Base-by-base conservation (phyloP, 2,888 invertebrate genomes). In the Tiliacea aurago region DNA sequence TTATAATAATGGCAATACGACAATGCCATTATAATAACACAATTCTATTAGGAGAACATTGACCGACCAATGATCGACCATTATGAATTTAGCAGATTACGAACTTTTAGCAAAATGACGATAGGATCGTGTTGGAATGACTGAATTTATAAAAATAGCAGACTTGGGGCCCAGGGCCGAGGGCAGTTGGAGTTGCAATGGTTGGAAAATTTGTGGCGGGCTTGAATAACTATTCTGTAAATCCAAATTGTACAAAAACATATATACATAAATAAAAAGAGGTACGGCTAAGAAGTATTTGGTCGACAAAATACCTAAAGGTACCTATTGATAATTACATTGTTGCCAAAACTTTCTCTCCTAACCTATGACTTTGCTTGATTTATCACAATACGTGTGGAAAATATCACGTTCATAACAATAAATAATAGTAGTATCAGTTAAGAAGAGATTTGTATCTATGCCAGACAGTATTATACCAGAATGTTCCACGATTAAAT, bases 351-450 rank as follows among this genome's bases (percentile, higher is more conserved):
- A 68, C 81, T 80, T 78, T 78, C 81, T 51, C 81, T 55, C 2
- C 0, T 56, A 49, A 62, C 53, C 81, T 64, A 74, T 78, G 75
- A 78, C 49, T 67, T 7, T 4, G 68, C 81, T 37, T 55, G 75
- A 78, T 80, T 75, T 80, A 78, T 64, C 33, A 67, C 58, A 67
- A 64, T 63, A 51, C n/a, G 75, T 45, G 67, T 41, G 53, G 28
- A 75, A 64, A 55, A 65, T 61, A 80, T 78, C 67, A 80, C 43
- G 67, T 33, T 33, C 33, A 3, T 68, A 74, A 75, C 55, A 47
- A 61, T 67, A 62, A 68, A 68, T 78, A 70, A 53, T 55, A 45
- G 5, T 28, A 56, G 33, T 49, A 37, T 66, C 20, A 6, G 23
- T 9, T 63, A 9, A 53, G 43, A 2, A 13, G 23, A 70, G 61